These are phyloP conservation scores for Drosophila pachea DNA, from an alignment of 1,140 invertebrate species.

Conservation along the genomic window DNA sequence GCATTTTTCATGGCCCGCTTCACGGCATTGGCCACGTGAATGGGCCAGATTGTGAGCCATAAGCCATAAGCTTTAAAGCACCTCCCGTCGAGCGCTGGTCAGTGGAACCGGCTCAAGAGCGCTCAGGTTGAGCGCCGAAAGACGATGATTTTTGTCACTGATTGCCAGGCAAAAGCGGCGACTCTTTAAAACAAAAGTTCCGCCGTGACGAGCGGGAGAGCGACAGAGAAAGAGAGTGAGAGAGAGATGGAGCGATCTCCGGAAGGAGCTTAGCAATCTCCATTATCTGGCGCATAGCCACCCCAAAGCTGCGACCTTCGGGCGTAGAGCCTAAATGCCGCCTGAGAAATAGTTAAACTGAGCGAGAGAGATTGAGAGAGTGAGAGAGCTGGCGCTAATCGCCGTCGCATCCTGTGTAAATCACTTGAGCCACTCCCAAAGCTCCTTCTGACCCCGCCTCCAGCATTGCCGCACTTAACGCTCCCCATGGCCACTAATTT, in stretches of 20 bases:
- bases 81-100: slow-evolving; percentile 39
- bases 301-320: too few species aligned
- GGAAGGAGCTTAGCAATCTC: too few species aligned
- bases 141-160: slow-evolving; percentile 36
- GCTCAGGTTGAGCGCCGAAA: slow-evolving; percentile 24
- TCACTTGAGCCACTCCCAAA: slow-evolving; percentile 23
- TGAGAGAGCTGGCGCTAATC: slow-evolving; percentile 24
- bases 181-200: neutral
- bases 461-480: slow-evolving; percentile 14
- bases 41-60: slow-evolving; percentile 45
- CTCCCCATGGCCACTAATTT: slow-evolving; percentile 65
- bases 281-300: too few species aligned
- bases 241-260: neutral
- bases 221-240: too few species aligned
- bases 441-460: too few species aligned
- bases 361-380: neutral
- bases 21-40: slow-evolving; percentile 32
- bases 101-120: slow-evolving; percentile 1
- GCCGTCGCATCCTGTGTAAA: slow-evolving; percentile 36
- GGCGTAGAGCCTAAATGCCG: too few species aligned
- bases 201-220: neutral
- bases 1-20: slow-evolving; percentile 53
- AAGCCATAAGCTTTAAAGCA: slow-evolving; percentile 51
- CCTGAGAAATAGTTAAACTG: neutral
- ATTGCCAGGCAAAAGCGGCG: neutral